Conservation (phyloP, 2,113 vertebrate genomes). For the Sphaerodactylus townsendi region DNA sequence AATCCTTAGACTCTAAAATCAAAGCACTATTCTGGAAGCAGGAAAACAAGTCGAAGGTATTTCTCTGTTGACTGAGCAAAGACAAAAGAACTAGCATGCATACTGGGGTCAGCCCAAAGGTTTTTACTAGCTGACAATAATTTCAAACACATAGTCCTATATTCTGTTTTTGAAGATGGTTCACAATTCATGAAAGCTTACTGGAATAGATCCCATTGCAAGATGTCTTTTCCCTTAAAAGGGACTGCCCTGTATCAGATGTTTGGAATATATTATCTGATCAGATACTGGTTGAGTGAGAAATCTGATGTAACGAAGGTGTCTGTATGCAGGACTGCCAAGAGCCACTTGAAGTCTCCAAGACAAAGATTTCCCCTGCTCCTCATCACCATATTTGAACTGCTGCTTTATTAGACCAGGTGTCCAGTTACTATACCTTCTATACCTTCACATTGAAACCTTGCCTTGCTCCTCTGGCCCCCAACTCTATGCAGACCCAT, state of each 20-base stretch:
- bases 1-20: not conserved
- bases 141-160: not conserved
- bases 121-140: not conserved
- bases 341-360: no score
- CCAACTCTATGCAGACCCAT: no score
- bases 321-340: no score
- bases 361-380: no score
- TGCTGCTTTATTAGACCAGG: no score
- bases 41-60: not conserved
- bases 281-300: not conserved
- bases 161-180: not conserved
- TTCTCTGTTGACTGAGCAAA: not conserved
- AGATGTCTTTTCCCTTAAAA: not conserved
- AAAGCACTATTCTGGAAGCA: not conserved
- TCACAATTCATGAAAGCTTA: not conserved
- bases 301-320: not conserved
- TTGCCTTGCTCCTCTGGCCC: no score
- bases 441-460: no score
- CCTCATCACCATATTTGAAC: no score
- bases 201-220: not conserved
- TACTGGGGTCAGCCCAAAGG: no score
- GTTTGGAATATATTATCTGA: not conserved
- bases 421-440: no score
- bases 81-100: not conserved
- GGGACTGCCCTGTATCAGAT: no score